Conservation (phyloP, 2,113 vertebrate species). For the Megaleporinus macrocephalus region DNA sequence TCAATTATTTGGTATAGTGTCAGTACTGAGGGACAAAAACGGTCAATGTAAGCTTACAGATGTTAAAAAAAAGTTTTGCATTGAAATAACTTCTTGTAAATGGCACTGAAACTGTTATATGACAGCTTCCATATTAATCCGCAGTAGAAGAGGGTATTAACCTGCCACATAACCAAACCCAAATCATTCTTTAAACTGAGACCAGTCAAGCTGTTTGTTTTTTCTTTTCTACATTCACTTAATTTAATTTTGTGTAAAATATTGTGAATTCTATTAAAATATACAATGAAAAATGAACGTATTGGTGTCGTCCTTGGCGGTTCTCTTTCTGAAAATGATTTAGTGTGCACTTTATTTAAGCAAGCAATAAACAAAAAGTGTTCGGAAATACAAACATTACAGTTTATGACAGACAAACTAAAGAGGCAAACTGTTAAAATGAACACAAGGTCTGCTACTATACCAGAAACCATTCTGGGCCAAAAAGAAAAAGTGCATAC, state of each 20-base stretch:
- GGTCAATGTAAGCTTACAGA: neutral
- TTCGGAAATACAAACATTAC: neutral
- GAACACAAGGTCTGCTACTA: neutral
- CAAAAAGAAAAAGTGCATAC: neutral
- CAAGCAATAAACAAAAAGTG: neutral
- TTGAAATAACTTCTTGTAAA: conserved; percentile 23
- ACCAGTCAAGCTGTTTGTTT: conserved; percentile 56
- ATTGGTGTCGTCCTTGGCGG: neutral
- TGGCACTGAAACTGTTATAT: conserved; percentile 51
- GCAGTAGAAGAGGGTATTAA: conserved; percentile 32
- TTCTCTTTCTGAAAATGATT: conserved; percentile 16
- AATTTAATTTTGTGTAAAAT: conserved; percentile 74
- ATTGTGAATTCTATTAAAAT: conserved; percentile 77
- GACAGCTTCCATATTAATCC: conserved; percentile 55
- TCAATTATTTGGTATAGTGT: conserved; percentile 48
- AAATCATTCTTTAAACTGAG: conserved; percentile 30
- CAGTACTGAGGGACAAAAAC: conserved; percentile 48
- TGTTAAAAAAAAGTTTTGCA: conserved; percentile 19
- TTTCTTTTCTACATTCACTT: conserved; percentile 63
- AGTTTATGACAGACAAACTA: neutral
- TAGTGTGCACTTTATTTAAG: conserved; percentile 38
- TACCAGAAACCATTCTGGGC: neutral
- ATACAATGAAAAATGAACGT: neutral
- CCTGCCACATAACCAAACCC: conserved; percentile 8
- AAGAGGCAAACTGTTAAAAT: conserved; percentile 4